A percentile compares a stretch with the other conserved stretches of the same genome.
Conservation (phyloP, 92 coral and sea anemone species). For the Parazoanthus swiftii region DNA sequence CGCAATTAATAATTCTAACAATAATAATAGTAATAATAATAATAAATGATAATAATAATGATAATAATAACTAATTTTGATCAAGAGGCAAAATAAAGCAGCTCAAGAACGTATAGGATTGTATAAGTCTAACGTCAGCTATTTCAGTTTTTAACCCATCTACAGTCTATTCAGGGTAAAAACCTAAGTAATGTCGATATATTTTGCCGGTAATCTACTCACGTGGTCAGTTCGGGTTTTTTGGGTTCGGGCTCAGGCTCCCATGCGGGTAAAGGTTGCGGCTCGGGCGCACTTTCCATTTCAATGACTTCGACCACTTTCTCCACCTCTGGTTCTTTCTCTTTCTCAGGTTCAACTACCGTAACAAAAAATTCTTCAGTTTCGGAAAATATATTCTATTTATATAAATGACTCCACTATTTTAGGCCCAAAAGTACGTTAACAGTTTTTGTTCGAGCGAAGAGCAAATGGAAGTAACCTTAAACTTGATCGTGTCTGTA, state of each 20-base stretch:
- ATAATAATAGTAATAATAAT: too few species aligned
- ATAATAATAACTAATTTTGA: too few species aligned
- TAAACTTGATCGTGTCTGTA: too few species aligned
- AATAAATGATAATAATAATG: too few species aligned
- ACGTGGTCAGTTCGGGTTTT: constrained; percentile 15
- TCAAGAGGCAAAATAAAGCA: too few species aligned
- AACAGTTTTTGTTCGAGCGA: too few species aligned
- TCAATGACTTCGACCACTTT: constrained; percentile 25
- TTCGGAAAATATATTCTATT: not conserved
- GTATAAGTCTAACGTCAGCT: not conserved
- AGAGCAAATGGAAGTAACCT: too few species aligned
- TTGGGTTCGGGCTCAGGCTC: not conserved
- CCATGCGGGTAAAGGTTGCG: constrained; percentile 6
- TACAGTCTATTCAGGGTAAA: not conserved
- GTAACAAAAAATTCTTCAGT: not conserved
- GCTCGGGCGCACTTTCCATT: constrained; percentile 22
- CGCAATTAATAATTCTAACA: too few species aligned
- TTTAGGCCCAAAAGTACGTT: too few species aligned
- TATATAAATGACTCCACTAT: too few species aligned
- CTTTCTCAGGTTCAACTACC: not conserved
- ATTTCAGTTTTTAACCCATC: not conserved
- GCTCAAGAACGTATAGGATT: too few species aligned
- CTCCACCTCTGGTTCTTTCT: constrained; percentile 15
- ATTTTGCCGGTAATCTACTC: not conserved
- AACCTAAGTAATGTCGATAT: too few species aligned